A percentile compares a stretch with the other conserved stretches of the same genome.
These are phyloP conservation scores for Nasonovia ribisnigri DNA, from an alignment of 2,888 invertebrate genomes.

Conservation along the genomic window DNA sequence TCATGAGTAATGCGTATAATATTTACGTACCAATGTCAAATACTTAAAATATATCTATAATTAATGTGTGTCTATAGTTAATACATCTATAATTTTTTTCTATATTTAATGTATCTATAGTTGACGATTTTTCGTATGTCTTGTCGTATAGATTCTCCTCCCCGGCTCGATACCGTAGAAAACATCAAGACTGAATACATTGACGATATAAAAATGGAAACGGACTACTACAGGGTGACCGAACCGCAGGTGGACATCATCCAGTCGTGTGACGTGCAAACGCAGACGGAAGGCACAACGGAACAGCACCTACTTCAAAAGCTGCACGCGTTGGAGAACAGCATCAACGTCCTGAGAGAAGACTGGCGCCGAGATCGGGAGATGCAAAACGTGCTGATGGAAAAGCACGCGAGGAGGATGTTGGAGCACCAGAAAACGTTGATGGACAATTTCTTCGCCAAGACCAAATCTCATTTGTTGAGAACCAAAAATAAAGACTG, in stretches of 20 bases:
- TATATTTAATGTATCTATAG: too few species aligned
- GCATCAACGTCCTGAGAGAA: background rate
- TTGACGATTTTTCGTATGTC: background rate
- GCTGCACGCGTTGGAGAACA: conserved; percentile 31
- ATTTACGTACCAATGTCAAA: background rate
- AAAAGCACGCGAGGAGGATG: conserved; percentile 3
- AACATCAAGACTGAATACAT: conserved; percentile 46
- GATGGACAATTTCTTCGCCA: conserved; percentile 34
- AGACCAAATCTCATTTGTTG: background rate
- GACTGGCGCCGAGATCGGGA: conserved; percentile 36
- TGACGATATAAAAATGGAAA: conserved; percentile 37
- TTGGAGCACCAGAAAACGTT: conserved; percentile 34
- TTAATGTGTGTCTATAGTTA: too few species aligned
- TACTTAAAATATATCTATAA: background rate
- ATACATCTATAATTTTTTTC: too few species aligned
- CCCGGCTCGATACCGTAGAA: background rate
- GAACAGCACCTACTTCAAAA: conserved; percentile 23
- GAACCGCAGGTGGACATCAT: conserved; percentile 59
- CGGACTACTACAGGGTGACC: conserved; percentile 27
- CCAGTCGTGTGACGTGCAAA: conserved; percentile 45
- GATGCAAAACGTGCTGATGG: conserved; percentile 27
- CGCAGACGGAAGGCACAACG: conserved; percentile 33
- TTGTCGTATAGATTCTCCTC: conserved; percentile 44
- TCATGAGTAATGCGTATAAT: background rate
- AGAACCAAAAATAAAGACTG: conserved; percentile 31